Evolutionary conservation across 2,113 vertebrate genomes (phyloP), one percentile per base, ranked within the genome.

Genomic region (Agapornis roseicollis): DNA sequence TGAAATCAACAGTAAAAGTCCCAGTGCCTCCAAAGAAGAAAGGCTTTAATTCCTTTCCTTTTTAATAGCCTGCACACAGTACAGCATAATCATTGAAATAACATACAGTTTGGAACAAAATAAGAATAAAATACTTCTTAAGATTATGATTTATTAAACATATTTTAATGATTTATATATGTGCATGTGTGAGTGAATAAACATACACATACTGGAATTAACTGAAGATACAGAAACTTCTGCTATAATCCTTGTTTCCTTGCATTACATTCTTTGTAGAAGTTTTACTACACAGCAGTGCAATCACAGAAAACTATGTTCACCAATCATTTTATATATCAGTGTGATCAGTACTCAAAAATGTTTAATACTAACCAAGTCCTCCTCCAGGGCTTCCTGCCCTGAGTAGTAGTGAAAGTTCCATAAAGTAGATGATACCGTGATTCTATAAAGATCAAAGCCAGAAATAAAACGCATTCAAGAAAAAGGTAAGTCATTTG

Each of bases 401-500:
- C 91, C 58, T 77, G n/a, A 91, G 47, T 52, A 77, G 33, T 76
- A 81, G 68, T 78, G 73, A 68, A 90, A 81, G 63, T 84, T 80
- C 60, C 44, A 53, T 68, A 89, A 76, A 80, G 81, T 72, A 95
- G 47, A 88, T 69, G 19, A 84, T 80, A 89, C 4, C 84, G 52
- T 94, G 69, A 90, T 95, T 94, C 91, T 90, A 49, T 58, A 70
- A 95, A 93, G 73, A 96, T 85, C 85, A 84, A 93, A 94, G 63
- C 9, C 19, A 86, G 79, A 72, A 93, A 88, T 42, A 79, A 92
- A 89, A 80, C 80, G 55, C 23, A 35, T 80, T 88, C 60, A 90
- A 93, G 47, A 91, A 96, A 84, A 89, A 85, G 37, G n/a, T 83
- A 86, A 90, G 77, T 82, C 19, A 81, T 92, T 96, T 93, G 80